Evolutionary conservation across 2,797 vertebrate genomes (phyloP), one percentile per base, ranked within the genome.

Genomic region (Lycodopsis pacificus): DNA sequence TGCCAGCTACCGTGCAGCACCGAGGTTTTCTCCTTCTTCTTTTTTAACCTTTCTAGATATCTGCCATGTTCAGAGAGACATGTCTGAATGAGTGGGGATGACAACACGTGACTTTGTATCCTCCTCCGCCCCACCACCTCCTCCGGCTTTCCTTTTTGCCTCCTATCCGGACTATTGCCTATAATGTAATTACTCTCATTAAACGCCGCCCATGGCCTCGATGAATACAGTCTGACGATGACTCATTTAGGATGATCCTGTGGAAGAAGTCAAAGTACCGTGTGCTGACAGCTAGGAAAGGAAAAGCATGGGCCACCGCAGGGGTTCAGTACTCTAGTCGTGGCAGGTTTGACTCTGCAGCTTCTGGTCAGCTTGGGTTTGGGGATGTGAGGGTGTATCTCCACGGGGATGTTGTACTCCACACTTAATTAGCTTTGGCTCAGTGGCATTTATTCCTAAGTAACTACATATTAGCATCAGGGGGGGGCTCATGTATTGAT

Each of bases 191-290:
- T 91, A 92, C 73, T 74, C 86, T 91, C 22, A 49, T 90, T 93
- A 88, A 91, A 91, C 68, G 80, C 72, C 42, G 80, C 88, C 86
- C 79, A 80, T 84, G 90, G 91, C 83, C 84, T 94, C 94, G 94
- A 94, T 94, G 93, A 94, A 92, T 91, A 76, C 85, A 83, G 83
- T 84, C 86, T 83, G 91, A 75, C 94, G 92, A 94, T 93, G 91
- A 93, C 90, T 96, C 93, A 91, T 90, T 93, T 92, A 86, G 80
- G 83, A 75, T 82, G 86, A 90, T 91, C 76, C 48, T 51, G 81
- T 71, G 72, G 80, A 86, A 88, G 82, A 79, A 86, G 82, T 89
- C 63, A 77, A 79, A 80, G 80, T 90, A 88, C 81, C 63, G 76
- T 81, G 81, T n/a, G 65, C 82, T 38, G 73, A 77, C 84, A 68